Percentiles rank a stretch among this genome's conserved stretches.
These are phyloP conservation scores for Eulithis testata DNA, from an alignment of 2,888 invertebrate genomes.

Conservation along the genomic window DNA sequence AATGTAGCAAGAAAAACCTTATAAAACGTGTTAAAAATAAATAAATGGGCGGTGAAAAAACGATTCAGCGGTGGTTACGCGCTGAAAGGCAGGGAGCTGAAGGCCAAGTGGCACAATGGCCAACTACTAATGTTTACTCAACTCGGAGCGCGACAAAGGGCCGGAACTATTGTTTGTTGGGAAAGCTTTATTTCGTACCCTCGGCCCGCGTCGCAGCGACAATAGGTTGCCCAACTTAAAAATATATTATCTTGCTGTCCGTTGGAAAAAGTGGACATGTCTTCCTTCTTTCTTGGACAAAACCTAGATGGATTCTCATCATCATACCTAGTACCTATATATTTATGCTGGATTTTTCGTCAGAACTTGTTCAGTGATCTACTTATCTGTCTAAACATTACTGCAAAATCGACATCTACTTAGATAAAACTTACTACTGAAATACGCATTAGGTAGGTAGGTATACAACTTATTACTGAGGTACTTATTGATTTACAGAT, in stretches of 20 bases:
- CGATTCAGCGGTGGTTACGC: conserved; percentile 41
- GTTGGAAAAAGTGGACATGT: conserved; percentile 57
- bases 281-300: conserved; percentile 1
- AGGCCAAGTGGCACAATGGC: conserved; percentile 63
- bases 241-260: conserved; percentile 75
- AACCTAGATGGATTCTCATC: background rate
- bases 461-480: no score
- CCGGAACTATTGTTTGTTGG: conserved; percentile 85
- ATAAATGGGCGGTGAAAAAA: conserved; percentile 36
- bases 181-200: conserved; percentile 84
- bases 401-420: no score
- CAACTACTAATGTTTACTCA: conserved; percentile 84
- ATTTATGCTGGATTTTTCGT: no score
- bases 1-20: background rate
- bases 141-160: conserved; percentile 80
- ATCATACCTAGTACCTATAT: no score
- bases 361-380: no score
- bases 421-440: no score
- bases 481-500: no score
- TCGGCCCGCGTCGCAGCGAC: conserved; percentile 72
- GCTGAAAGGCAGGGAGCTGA: conserved; percentile 44
- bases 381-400: no score
- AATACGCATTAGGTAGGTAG: no score
- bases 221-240: conserved; percentile 84
- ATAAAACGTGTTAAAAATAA: conserved; percentile 29